Conservation (phyloP, 2,113 vertebrate species). For the Chaetorhynchus papuensis region DNA sequence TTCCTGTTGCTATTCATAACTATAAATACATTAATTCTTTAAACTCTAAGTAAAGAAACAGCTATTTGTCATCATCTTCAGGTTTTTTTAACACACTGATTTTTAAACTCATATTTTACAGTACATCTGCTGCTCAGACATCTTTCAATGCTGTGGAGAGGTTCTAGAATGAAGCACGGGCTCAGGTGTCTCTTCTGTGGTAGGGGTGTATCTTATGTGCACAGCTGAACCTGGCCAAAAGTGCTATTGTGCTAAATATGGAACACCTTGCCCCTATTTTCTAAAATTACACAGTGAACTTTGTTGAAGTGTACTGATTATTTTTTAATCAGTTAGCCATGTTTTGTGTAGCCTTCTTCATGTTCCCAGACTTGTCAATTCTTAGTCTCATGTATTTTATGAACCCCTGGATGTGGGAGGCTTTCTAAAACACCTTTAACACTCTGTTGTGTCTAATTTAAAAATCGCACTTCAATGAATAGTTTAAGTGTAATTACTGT, state of each 20-base stretch:
- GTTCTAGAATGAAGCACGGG: not conserved
- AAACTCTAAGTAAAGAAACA: not conserved
- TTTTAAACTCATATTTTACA: not conserved
- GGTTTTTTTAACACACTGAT: not conserved
- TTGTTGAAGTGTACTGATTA: not conserved
- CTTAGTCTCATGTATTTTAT: not conserved
- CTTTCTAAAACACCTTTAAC: not conserved
- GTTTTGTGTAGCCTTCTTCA: not conserved
- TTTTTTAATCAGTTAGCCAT: not conserved
- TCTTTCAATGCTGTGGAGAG: not conserved
- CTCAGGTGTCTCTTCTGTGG: rapidly evolving
- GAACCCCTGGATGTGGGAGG: not conserved
- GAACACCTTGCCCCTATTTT: not conserved
- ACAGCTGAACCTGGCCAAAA: not conserved
- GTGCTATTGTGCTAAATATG: not conserved
- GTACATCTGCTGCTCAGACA: not conserved
- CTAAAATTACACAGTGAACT: not conserved
- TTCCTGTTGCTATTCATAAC: slow-evolving; percentile 60
- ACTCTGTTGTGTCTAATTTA: not conserved
- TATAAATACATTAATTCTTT: not conserved
- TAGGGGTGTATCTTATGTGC: rapidly evolving
- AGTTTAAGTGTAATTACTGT: not conserved
- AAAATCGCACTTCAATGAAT: not conserved
- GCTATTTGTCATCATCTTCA: not conserved
- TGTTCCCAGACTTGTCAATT: not conserved